Evolutionary conservation across 1,140 invertebrate genomes (phyloP).

Genomic region (Bombus pyrosoma): DNA sequence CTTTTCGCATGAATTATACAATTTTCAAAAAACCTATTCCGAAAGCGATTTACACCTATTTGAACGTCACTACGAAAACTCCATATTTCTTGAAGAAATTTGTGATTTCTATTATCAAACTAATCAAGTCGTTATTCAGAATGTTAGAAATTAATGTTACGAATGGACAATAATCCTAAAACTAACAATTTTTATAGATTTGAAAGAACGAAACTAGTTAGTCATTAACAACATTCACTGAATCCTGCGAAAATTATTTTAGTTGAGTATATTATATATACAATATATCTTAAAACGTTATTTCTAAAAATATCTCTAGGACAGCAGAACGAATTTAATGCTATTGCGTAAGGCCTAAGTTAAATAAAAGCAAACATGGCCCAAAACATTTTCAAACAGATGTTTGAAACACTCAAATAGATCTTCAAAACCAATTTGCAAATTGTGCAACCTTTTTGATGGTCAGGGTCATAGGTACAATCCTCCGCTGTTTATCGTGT

Average conservation of each 20-base stretch:
- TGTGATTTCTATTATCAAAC: no score
- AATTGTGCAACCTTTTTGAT: conserved; percentile 10
- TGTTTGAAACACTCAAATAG: no score
- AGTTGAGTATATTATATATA: no score
- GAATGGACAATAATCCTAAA: no score
- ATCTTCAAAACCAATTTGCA: conserved; percentile 6
- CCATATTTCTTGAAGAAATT: background rate
- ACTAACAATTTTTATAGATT: background rate
- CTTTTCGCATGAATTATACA: background rate
- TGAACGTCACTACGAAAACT: background rate
- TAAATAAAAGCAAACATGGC: background rate
- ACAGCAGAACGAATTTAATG: background rate
- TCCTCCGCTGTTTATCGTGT: background rate
- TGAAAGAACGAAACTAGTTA: background rate
- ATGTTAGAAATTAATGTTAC: no score
- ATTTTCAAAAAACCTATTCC: background rate
- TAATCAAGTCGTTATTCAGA: no score
- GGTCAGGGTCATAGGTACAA: conserved; percentile 34
- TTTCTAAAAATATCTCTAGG: background rate
- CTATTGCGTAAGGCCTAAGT: background rate
- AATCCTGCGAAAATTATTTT: no score
- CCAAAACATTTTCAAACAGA: background rate
- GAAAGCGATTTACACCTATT: background rate
- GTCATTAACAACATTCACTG: no score
- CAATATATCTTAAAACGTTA: no score